Base-by-base conservation (phyloP, 2,888 invertebrate species). In the Subacronicta megacephala region DNA sequence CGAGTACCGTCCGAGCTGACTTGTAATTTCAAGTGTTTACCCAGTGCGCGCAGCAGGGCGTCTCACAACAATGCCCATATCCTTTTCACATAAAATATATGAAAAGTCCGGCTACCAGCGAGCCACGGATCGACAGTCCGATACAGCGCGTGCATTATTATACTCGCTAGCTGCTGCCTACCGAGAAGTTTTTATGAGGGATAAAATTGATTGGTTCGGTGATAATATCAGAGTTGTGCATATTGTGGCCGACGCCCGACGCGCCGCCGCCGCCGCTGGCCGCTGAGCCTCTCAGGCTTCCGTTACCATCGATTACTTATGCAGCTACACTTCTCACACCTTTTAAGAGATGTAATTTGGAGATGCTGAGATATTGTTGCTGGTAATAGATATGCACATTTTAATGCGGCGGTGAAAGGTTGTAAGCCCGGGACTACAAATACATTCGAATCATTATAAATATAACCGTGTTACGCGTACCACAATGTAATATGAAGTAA, bases 1-100 rank as follows among this genome's bases (percentile, higher is more conserved):
- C 71, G 77, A 66, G 38, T 78, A 72, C 82, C 84, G 84, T 88
- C 87, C 82, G 72, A 83, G 81, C 88, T 84, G 83, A 87, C 89
- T 92, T 93, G 93, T 93, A 93, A 93, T 93, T 91, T 91, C 92
- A 90, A 93, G 93, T 92, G 92, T 93, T 94, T 93, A 94, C 92
- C 86, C 87, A 78, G 84, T 77, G 84, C 80, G 75, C 93, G 61
- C 94, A 87, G 92, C 93, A 81, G 93, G 93, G 80, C 69, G 92
- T 82, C 92, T 74, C 72, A 84, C 89, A 93, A 94, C 94, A 94
- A 94, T 93, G 84, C 91, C 87, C 90, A 86, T 93, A 93, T 93
- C 94, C 94, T 93, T 94, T 93, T 93, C 93, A 90, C 90, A 93
- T 94, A 93, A 94, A 93, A 93, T 93, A 93, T 92, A 92, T 92